Conservation (phyloP, 1,140 invertebrate genomes). For the Lepidurus apus region DNA sequence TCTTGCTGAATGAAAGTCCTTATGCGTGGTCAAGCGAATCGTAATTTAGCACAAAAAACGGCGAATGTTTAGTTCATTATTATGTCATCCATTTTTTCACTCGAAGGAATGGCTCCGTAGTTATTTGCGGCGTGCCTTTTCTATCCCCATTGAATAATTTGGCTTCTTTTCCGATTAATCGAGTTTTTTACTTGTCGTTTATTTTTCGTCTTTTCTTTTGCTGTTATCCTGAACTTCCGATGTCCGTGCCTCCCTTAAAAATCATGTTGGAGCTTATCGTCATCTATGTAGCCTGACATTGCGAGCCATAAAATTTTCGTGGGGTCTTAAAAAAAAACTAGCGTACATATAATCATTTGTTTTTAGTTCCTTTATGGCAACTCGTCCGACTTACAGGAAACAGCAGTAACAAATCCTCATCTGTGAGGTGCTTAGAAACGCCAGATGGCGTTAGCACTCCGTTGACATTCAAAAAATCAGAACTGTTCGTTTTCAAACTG, state of each 20-base stretch:
- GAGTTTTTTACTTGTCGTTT: neutral
- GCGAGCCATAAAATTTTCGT: conserved; percentile 1
- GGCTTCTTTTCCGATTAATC: neutral
- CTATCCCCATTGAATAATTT: neutral
- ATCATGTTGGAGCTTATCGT: conserved; percentile 21
- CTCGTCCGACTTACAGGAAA: no score
- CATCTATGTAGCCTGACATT: neutral
- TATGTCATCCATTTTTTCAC: neutral
- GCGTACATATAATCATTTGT: neutral
- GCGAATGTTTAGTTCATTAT: neutral
- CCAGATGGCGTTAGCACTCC: no score
- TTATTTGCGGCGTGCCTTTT: neutral
- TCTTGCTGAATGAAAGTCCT: neutral
- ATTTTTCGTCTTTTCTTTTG: neutral
- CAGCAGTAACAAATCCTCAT: no score
- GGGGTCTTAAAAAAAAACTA: neutral
- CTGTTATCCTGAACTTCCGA: neutral
- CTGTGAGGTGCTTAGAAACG: no score
- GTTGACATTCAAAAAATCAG: no score
- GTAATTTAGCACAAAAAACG: conserved; percentile 7
- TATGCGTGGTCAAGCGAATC: neutral
- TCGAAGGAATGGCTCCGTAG: neutral
- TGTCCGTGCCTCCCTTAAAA: conserved; percentile 17
- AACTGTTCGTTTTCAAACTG: no score
- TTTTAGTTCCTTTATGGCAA: no score